A percentile compares a stretch with the other conserved stretches of the same genome.
These are phyloP conservation scores for Atractosteus spatula DNA, from an alignment of 2,113 vertebrate genomes.

Conservation along the genomic window DNA sequence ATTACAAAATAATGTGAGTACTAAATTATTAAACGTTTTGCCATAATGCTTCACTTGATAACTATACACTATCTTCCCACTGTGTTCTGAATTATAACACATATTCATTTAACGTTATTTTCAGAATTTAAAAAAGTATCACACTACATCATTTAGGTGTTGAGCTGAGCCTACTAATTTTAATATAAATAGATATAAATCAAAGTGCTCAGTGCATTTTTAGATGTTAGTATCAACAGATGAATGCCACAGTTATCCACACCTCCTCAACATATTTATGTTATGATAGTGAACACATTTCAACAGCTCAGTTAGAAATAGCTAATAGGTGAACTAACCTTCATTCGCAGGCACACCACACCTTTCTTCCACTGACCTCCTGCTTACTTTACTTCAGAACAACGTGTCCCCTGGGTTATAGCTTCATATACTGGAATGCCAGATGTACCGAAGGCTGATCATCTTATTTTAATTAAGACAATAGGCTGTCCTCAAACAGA, in stretches of 20 bases:
- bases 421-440: background rate
- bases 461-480: slow-evolving; percentile 9
- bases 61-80: slow-evolving; percentile 59
- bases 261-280: slow-evolving; percentile 69
- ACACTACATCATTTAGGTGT: slow-evolving; percentile 65
- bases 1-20: slow-evolving; percentile 63
- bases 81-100: slow-evolving; percentile 61
- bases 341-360: background rate
- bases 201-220: slow-evolving; percentile 63
- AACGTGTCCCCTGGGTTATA: background rate
- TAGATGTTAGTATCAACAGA: slow-evolving; percentile 72
- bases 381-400: background rate
- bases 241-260: slow-evolving; percentile 64
- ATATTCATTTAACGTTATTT: slow-evolving; percentile 72
- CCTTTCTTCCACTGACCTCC: background rate
- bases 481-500: slow-evolving; percentile 3
- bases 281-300: slow-evolving; percentile 52
- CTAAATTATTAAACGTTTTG: slow-evolving; percentile 65
- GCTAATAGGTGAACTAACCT: slow-evolving; percentile 63
- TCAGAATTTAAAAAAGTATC: slow-evolving; percentile 71
- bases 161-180: slow-evolving; percentile 67
- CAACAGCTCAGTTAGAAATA: slow-evolving; percentile 60
- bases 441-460: slow-evolving; percentile 3
- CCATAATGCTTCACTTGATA: slow-evolving; percentile 55
- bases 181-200: slow-evolving; percentile 85